Percentiles rank a stretch among this genome's conserved stretches.
Evolutionary conservation across 2,113 vertebrate genomes (phyloP).

Genomic region (Origma solitaria): DNA sequence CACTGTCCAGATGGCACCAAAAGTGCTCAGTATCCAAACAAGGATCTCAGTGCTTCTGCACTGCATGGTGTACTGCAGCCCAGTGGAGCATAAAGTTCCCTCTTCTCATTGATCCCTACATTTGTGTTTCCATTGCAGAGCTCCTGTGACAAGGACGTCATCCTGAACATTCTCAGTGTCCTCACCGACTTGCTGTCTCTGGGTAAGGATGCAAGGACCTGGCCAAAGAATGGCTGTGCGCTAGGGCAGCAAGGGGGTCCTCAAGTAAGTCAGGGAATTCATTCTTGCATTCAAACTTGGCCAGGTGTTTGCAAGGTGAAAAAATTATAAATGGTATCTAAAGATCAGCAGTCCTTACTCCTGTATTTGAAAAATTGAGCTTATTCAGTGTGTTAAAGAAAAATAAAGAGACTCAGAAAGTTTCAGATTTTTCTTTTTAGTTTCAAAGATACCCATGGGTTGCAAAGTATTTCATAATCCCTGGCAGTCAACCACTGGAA

Average conservation of each 20-base stretch:
- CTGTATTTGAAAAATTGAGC: neutral
- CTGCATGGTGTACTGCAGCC: neutral
- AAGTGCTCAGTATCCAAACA: neutral
- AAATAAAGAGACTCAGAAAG: neutral
- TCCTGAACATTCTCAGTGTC: slow-evolving; percentile 78
- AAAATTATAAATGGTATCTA: neutral
- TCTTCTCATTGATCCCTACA: neutral
- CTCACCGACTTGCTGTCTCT: slow-evolving; percentile 86
- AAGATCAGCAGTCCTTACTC: neutral
- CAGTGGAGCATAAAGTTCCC: neutral
- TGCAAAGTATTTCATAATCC: neutral
- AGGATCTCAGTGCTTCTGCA: neutral
- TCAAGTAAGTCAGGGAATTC: neutral
- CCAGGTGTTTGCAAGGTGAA: neutral
- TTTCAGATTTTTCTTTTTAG: neutral
- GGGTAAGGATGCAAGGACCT: slow-evolving; percentile 71
- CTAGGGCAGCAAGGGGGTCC: neutral
- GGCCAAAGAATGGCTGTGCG: neutral
- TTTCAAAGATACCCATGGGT: neutral
- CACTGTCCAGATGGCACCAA: neutral
- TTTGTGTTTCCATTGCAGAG: slow-evolving; percentile 73
- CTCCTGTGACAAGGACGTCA: slow-evolving; percentile 77
- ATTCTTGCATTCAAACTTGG: neutral
- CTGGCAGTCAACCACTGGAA: neutral
- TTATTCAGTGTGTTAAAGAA: neutral